phyloP scores from a whole-genome alignment of 2,797 vertebrate genomes.

The Darevskia mixta region DNA sequence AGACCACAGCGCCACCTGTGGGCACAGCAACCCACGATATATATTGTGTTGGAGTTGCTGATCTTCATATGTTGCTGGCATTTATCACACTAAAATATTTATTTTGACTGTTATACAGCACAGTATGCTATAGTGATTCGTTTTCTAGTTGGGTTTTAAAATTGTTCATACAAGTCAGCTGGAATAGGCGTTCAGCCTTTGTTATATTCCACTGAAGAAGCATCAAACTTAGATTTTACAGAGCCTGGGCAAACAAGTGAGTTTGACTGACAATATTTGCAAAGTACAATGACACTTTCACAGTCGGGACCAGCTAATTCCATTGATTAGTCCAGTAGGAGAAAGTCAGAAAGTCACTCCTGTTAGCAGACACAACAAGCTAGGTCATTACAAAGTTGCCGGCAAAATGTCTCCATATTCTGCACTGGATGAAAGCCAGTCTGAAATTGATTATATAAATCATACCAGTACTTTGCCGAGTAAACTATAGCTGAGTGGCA shows the following conservation, averaged over 20 bases:
- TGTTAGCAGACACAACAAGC: not conserved
- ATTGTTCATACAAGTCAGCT: not conserved
- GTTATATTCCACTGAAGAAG: not conserved
- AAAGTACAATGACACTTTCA: slow-evolving; percentile 33
- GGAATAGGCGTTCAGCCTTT: not conserved
- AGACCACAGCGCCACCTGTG: too few relatives aligned
- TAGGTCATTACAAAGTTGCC: slow-evolving; percentile 27
- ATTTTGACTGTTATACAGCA: not conserved
- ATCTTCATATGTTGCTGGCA: not conserved
- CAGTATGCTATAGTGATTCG: not conserved
- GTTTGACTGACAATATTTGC: not conserved
- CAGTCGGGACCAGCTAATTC: slow-evolving; percentile 4
- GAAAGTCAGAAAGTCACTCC: not conserved
- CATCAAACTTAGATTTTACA: slow-evolving; percentile 2
- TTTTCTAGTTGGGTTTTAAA: not conserved
- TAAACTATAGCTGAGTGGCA: slow-evolving; percentile 17
- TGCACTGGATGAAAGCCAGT: slow-evolving; percentile 19
- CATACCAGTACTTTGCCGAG: slow-evolving; percentile 13
- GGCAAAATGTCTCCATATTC: slow-evolving; percentile 3
- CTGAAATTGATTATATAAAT: slow-evolving; percentile 36
- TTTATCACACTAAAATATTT: not conserved
- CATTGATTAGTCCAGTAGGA: not conserved
- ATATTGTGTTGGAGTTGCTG: not conserved
- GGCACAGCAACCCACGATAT: not conserved
- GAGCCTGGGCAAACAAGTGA: not conserved